Conservation (phyloP, 2,113 vertebrate genomes). For the Montifringilla adamsi region DNA sequence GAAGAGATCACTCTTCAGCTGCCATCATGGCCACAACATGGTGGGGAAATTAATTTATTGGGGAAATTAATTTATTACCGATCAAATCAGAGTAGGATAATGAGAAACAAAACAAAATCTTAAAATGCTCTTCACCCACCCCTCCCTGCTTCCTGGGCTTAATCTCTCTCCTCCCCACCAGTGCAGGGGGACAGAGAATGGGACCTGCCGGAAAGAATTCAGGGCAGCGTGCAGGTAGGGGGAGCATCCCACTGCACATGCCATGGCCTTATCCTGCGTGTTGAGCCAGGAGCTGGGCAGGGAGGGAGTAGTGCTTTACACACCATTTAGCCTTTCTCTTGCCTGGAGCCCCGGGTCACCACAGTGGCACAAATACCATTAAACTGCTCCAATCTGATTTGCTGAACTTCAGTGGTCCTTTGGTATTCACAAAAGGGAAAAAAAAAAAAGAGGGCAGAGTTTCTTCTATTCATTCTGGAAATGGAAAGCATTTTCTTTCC, state of each 20-base stretch:
- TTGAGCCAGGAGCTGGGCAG: background rate
- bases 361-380: background rate
- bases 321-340: background rate
- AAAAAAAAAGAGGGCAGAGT: background rate
- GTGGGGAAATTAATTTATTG: background rate
- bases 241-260: background rate
- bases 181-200: background rate
- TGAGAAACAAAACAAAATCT: background rate
- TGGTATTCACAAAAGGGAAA: background rate
- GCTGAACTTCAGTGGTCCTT: background rate
- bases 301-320: background rate
- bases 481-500: slow-evolving; percentile 25
- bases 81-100: background rate
- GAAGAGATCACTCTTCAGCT: background rate
- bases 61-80: background rate
- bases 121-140: background rate
- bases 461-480: slow-evolving; percentile 6
- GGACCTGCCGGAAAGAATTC: background rate
- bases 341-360: rapidly evolving
- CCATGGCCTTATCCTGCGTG: background rate
- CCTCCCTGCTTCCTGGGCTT: background rate
- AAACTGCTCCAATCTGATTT: background rate
- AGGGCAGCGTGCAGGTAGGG: background rate
- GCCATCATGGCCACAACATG: background rate
- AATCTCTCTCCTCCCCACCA: background rate